Evolutionary conservation across 2,888 invertebrate species (phyloP).

Genomic region (Alcis repandata): DNA sequence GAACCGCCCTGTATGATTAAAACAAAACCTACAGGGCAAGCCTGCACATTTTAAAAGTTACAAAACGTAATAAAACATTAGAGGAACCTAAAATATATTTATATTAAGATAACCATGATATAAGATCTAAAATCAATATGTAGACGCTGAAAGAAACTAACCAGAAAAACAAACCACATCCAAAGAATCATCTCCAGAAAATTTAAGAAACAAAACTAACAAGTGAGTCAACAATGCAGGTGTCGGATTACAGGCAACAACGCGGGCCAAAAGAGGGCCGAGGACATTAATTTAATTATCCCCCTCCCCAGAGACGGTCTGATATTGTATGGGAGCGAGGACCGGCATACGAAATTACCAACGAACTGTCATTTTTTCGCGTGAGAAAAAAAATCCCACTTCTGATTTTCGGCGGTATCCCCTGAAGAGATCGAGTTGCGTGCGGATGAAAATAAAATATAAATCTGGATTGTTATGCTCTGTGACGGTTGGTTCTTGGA

Average conservation of each 20-base stretch:
- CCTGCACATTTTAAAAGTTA: too few relatives aligned
- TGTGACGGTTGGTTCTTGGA: constrained; percentile 45
- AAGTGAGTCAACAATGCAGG: constrained; percentile 78
- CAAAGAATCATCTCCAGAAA: constrained; percentile 46
- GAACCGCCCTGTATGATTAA: too few relatives aligned
- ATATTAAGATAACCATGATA: too few relatives aligned
- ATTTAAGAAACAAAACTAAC: constrained; percentile 61
- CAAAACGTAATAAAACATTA: too few relatives aligned
- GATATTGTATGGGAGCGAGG: constrained; percentile 81
- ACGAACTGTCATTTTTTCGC: constrained; percentile 81
- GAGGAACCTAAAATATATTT: too few relatives aligned
- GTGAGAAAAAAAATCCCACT: constrained; percentile 85
- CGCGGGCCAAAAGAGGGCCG: constrained; percentile 76
- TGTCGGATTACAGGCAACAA: constrained; percentile 81
- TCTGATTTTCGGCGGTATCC: constrained; percentile 78
- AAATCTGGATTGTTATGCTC: constrained; percentile 72
- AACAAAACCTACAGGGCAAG: too few relatives aligned
- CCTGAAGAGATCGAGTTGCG: constrained; percentile 78
- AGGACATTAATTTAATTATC: constrained; percentile 85
- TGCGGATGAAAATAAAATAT: constrained; percentile 70
- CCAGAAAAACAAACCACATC: constrained; percentile 5
- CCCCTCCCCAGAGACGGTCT: constrained; percentile 78
- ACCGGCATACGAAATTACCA: constrained; percentile 74
- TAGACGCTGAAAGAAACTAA: background rate
- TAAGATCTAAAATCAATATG: too few relatives aligned